A percentile compares a stretch with the other conserved stretches of the same genome.
Evolutionary conservation across 2,888 invertebrate species (phyloP).

Genomic region (Myopa testacea): DNA sequence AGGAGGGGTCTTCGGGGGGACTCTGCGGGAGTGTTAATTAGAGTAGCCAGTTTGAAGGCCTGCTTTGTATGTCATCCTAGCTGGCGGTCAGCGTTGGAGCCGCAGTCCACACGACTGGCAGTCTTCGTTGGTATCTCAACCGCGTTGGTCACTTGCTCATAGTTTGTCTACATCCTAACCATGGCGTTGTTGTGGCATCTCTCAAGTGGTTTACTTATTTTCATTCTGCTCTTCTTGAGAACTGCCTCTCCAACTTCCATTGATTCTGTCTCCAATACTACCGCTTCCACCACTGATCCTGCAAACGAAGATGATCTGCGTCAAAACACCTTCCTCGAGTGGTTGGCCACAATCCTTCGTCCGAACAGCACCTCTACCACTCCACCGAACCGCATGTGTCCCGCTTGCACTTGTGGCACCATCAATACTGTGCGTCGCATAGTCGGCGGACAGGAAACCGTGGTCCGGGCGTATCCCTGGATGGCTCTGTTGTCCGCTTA

Average conservation of each 20-base stretch:
- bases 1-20: neutral
- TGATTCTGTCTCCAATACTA: neutral
- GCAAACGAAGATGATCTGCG: conserved; percentile 25
- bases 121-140: neutral
- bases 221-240: neutral
- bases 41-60: neutral
- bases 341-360: conserved; percentile 58
- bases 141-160: neutral
- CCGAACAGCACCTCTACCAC: conserved; percentile 48
- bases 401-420: conserved; percentile 73
- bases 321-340: conserved; percentile 58
- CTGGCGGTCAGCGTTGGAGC: neutral
- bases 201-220: neutral
- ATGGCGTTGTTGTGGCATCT: neutral
- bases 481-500: conserved; percentile 75
- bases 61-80: neutral
- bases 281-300: neutral
- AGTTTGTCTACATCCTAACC: neutral
- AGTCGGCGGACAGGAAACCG: conserved; percentile 82
- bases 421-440: conserved; percentile 77
- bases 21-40: neutral
- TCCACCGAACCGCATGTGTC: conserved; percentile 54
- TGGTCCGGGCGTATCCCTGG: conserved; percentile 77
- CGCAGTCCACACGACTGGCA: neutral
- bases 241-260: neutral